Percentiles rank a stretch among this genome's conserved stretches.
Conservation (phyloP, 2,888 invertebrate species). For the Hetaerina titia region DNA sequence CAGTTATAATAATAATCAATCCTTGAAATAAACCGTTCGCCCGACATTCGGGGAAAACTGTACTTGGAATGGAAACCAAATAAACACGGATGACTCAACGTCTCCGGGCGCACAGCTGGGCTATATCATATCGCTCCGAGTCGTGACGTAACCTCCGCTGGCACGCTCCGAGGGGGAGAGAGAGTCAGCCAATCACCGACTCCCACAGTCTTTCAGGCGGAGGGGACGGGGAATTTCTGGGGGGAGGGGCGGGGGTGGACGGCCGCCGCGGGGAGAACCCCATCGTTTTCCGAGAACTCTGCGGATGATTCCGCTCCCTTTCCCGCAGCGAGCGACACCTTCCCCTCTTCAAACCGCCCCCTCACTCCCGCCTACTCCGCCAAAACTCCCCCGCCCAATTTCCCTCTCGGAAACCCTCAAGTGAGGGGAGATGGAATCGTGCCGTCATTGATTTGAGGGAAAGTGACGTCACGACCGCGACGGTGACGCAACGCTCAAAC, state of each 20-base stretch:
- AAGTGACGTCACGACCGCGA: neutral
- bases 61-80: neutral
- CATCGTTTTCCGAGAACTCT: neutral
- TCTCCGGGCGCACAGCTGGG: neutral
- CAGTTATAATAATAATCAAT: neutral
- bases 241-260: neutral
- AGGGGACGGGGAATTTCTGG: neutral
- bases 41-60: neutral
- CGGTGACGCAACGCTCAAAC: conserved; percentile 60
- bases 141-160: neutral
- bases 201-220: neutral
- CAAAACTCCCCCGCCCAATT: too few relatives aligned
- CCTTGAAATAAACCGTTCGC: neutral
- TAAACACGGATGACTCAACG: neutral
- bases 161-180: neutral
- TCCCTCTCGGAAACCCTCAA: too few relatives aligned
- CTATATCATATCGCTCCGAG: neutral
- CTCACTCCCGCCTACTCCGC: too few relatives aligned
- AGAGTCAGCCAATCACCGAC: neutral
- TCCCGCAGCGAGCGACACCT: neutral
- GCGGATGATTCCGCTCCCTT: neutral
- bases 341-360: neutral
- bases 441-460: neutral
- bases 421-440: too few relatives aligned
- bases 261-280: neutral